Evolutionary conservation across 2,888 invertebrate species (phyloP).

Genomic region (Altica lythri): DNA sequence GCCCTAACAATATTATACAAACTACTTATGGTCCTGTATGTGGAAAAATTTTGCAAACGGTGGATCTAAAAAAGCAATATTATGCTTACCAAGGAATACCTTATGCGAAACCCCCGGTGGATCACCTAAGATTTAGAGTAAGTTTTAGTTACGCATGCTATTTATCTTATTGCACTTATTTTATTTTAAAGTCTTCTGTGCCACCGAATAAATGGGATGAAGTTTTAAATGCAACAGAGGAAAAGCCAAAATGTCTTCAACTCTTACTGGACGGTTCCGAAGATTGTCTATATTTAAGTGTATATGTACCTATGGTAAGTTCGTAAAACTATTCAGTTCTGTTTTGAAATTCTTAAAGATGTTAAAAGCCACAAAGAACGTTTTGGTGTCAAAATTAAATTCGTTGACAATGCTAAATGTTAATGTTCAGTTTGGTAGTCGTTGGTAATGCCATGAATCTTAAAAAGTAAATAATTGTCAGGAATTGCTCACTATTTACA

Average conservation of each 20-base stretch:
- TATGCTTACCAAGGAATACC: conserved; percentile 36
- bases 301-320: conserved; percentile 32
- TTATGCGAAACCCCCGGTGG: conserved; percentile 35
- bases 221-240: conserved; percentile 27
- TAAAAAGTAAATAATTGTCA: too few relatives aligned
- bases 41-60: conserved; percentile 31
- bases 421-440: neutral
- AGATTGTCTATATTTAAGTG: conserved; percentile 37
- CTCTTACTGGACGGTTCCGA: conserved; percentile 28
- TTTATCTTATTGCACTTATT: neutral
- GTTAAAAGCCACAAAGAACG: neutral
- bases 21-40: conserved; percentile 31
- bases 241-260: conserved; percentile 30
- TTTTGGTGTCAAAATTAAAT: neutral
- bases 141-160: conserved; percentile 4
- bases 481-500: too few relatives aligned
- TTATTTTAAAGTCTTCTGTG: conserved; percentile 61
- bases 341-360: neutral
- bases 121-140: conserved; percentile 28
- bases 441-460: neutral
- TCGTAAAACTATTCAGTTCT: neutral
- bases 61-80: conserved; percentile 9
- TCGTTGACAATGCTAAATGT: neutral
- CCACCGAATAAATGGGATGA: conserved; percentile 30
- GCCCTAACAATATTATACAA: too few relatives aligned